Conservation (phyloP, 2,113 vertebrate species). For the Oplegnathus fasciatus region DNA sequence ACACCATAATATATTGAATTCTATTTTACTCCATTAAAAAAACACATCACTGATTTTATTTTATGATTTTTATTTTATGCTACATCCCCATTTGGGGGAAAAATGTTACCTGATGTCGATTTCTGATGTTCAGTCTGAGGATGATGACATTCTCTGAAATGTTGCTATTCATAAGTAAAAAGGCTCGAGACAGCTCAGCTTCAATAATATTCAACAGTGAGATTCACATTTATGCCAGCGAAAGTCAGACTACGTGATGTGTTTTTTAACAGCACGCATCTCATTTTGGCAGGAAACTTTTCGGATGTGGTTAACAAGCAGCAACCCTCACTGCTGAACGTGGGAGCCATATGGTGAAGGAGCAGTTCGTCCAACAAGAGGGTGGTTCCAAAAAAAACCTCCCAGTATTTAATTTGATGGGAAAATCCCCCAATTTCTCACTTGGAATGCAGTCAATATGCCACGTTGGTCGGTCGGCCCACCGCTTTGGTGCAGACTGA, state of each 20-base stretch:
- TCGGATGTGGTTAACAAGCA: constrained; percentile 31
- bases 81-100: neutral
- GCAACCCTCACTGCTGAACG: neutral
- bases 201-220: constrained; percentile 53
- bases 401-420: neutral
- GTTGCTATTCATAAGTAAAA: constrained; percentile 65
- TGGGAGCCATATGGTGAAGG: neutral
- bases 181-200: constrained; percentile 51
- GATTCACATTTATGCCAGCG: constrained; percentile 47
- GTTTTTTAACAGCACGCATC: constrained; percentile 37
- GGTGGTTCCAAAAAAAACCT: neutral
- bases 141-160: constrained; percentile 77
- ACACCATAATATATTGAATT: neutral
- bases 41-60: constrained; percentile 5
- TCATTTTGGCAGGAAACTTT: constrained; percentile 37
- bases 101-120: constrained; percentile 47
- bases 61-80: neutral
- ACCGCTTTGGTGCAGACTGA: neutral
- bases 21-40: constrained; percentile 8
- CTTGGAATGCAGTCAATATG: neutral
- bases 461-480: neutral
- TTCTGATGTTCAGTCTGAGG: constrained; percentile 44
- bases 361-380: neutral
- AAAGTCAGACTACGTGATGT: constrained; percentile 48
- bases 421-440: neutral